Evolutionary conservation across 2,888 invertebrate species (phyloP), one percentile per base, ranked within the genome.

Genomic region (Drosophila testacea): DNA sequence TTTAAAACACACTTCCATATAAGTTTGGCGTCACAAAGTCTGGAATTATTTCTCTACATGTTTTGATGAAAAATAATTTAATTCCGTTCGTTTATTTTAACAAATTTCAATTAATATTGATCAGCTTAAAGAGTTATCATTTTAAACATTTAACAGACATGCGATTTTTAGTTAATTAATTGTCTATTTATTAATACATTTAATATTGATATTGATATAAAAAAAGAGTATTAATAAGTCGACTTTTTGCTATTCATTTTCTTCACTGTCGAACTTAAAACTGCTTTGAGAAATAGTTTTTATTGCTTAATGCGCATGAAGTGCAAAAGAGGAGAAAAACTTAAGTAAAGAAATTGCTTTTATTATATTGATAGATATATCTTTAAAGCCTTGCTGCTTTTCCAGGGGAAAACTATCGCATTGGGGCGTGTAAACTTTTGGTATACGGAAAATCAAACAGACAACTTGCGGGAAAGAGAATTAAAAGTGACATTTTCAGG

Each of bases 361-460:
- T 63, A 64, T 73, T 75, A 2, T 22, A 22, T 3, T 3, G 2
- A 22, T 22, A 22, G 65, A 47, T 16, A n/a, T 42, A 77, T 67
- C 57, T 63, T 70, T 73, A 63, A 76, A 63, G 64, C 60, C 70
- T 68, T 42, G 7, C 57, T 36, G 62, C 47, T 64, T 27, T 64
- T 48, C 54, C 41, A 39, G 34, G 9, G 41, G 42, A 47, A 61
- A 59, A 69, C 47, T 55, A 48, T 46, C 48, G 61, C 69, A 46
- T 38, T 70, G 76, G 70, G 42, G 77, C 69, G 70, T 77, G 59
- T 59, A 74, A 84, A 77, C 63, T 86, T 84, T 79, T 72, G 60
- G 28, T 48, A 72, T 67, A 82, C 68, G 48, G 22, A 32, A 68
- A 74, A 78, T 80, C 50, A 62, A 78, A 66, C 71, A 61, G 69